Percentiles rank a stretch among this genome's conserved stretches.
phyloP scores from a whole-genome alignment of 2,888 invertebrate species.

The Cancer borealis region DNA sequence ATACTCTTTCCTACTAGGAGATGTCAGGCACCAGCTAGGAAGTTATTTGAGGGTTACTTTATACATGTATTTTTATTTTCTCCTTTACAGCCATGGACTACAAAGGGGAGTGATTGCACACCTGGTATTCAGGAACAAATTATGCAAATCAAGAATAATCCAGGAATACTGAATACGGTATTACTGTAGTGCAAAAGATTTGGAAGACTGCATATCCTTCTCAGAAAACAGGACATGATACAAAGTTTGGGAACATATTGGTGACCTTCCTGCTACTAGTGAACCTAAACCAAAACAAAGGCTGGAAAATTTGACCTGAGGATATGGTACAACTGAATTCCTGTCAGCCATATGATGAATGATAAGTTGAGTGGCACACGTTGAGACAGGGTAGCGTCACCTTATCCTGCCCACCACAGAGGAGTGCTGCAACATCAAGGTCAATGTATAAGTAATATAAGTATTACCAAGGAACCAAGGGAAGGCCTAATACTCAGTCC shows the following conservation, averaged over 20 bases:
- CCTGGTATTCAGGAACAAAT: background rate
- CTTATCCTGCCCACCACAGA: background rate
- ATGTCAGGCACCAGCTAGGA: background rate
- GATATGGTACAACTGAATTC: background rate
- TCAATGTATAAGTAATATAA: background rate
- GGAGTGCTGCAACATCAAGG: slow-evolving; percentile 2
- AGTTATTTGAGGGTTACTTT: background rate
- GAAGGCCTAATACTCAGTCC: slow-evolving; percentile 46
- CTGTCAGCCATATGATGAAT: background rate
- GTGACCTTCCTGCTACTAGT: background rate
- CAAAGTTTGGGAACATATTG: background rate
- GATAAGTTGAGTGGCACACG: no score
- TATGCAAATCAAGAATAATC: background rate
- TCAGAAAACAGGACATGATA: background rate
- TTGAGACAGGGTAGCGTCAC: background rate
- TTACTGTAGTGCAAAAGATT: background rate
- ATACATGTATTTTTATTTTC: background rate
- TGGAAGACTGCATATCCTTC: slow-evolving; percentile 22
- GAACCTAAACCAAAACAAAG: background rate
- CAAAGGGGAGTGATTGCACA: background rate
- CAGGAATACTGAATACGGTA: background rate
- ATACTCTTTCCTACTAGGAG: background rate
- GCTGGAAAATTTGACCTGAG: background rate
- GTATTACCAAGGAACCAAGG: background rate
- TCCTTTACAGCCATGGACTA: background rate